phyloP scores from a whole-genome alignment of 1,140 invertebrate genomes.

The Thereuonema tuberculata region DNA sequence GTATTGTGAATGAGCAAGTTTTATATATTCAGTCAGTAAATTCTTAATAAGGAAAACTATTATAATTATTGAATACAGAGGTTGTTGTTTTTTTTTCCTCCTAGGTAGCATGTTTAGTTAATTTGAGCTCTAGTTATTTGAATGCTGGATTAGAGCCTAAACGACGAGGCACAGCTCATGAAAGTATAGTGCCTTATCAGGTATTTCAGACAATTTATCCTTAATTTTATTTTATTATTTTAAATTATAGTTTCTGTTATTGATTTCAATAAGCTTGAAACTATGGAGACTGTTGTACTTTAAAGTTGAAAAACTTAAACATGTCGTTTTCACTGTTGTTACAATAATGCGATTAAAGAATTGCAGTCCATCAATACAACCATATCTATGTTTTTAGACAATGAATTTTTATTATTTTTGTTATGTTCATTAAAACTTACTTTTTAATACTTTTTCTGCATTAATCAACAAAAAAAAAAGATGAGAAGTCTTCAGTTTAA shows the following conservation, averaged over 20 bases:
- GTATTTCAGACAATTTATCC: constrained; percentile 22
- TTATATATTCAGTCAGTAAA: too few relatives aligned
- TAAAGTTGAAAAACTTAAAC: too few relatives aligned
- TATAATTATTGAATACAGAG: too few relatives aligned
- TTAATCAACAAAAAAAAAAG: too few relatives aligned
- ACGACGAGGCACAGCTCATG: constrained; percentile 79
- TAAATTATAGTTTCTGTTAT: constrained; percentile 1
- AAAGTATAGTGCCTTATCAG: constrained; percentile 90
- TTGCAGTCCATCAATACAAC: neutral
- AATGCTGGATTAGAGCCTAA: constrained; percentile 60
- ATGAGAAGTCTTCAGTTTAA: neutral
- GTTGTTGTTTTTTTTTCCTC: neutral
- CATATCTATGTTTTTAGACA: neutral
- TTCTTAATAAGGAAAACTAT: too few relatives aligned
- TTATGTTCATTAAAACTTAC: neutral
- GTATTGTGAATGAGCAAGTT: too few relatives aligned
- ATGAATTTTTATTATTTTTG: neutral
- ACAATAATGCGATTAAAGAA: too few relatives aligned
- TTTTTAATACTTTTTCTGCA: too few relatives aligned
- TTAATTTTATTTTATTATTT: neutral
- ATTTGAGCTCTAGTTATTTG: constrained; percentile 78
- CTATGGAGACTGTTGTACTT: too few relatives aligned
- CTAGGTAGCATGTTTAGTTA: constrained; percentile 63
- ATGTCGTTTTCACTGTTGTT: too few relatives aligned
- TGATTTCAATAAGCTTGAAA: neutral